These are phyloP conservation scores for Vulpes vulpes DNA, from an alignment of 2,113 vertebrate species.

Conservation along the genomic window DNA sequence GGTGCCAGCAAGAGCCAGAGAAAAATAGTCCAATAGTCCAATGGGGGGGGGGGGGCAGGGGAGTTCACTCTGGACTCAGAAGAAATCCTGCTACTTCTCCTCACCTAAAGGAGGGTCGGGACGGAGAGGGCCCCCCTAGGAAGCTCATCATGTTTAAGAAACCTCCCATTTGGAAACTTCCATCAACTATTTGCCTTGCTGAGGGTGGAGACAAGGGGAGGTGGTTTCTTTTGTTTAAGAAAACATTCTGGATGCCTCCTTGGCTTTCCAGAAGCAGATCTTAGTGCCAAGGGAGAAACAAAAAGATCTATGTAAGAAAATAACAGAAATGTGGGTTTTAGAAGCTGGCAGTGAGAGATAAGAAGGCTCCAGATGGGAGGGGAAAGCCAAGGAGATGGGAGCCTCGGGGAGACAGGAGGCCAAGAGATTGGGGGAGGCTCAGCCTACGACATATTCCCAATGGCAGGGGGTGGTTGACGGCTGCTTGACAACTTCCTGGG, in stretches of 20 bases:
- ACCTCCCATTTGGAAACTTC: background rate
- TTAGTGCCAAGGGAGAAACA: slow-evolving; percentile 29
- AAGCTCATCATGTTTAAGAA: background rate
- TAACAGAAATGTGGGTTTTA: background rate
- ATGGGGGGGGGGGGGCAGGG: too few species aligned
- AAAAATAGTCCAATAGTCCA: background rate
- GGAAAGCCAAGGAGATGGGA: background rate
- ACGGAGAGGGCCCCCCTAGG: background rate
- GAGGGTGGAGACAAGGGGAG: slow-evolving; percentile 30
- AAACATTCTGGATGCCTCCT: background rate
- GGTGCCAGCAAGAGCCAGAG: background rate
- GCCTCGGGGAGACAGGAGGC: background rate
- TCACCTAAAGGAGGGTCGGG: background rate
- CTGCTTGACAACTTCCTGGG: background rate
- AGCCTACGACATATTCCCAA: background rate
- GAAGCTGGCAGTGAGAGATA: background rate
- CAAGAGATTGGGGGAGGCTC: background rate
- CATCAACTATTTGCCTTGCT: background rate
- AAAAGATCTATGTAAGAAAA: slow-evolving; percentile 12
- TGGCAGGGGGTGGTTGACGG: background rate
- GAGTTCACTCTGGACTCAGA: background rate
- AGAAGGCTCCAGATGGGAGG: background rate
- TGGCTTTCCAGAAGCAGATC: slow-evolving; percentile 32
- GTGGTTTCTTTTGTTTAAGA: slow-evolving; percentile 46
- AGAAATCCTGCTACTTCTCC: slow-evolving; percentile 22